phyloP scores from a whole-genome alignment of 2,113 vertebrate genomes.

The Nanger granti region DNA sequence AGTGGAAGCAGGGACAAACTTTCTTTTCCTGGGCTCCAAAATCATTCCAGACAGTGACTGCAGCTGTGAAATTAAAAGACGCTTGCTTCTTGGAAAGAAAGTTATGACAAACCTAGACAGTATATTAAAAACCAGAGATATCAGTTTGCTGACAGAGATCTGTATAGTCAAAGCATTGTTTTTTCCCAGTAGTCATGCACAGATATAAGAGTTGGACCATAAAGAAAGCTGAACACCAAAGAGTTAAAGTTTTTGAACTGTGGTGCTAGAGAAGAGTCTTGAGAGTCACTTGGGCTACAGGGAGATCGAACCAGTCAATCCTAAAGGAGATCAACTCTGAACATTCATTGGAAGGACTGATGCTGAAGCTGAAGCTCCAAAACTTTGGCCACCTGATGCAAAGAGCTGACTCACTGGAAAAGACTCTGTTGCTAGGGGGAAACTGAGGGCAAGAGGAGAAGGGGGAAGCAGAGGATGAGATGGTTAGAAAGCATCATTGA shows the following conservation, averaged over 20 bases:
- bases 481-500: neutral
- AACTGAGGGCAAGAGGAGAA: neutral
- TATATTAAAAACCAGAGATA: neutral
- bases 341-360: neutral
- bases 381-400: neutral
- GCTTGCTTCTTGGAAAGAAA: neutral
- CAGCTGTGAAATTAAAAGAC: neutral
- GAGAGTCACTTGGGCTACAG: neutral
- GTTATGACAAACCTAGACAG: neutral
- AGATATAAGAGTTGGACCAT: neutral
- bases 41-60: neutral
- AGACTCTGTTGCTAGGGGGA: neutral
- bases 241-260: neutral
- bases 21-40: neutral
- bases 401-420: neutral
- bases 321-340: neutral
- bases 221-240: neutral
- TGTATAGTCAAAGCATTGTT: neutral
- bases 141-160: neutral
- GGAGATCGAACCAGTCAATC: neutral
- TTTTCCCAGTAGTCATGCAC: neutral
- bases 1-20: neutral
- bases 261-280: neutral
- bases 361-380: neutral
- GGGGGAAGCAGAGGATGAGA: neutral